A percentile compares a stretch with the other conserved stretches of the same genome.
Conservation (phyloP, 2,113 vertebrate species). For the Saimiri boliviensis region DNA sequence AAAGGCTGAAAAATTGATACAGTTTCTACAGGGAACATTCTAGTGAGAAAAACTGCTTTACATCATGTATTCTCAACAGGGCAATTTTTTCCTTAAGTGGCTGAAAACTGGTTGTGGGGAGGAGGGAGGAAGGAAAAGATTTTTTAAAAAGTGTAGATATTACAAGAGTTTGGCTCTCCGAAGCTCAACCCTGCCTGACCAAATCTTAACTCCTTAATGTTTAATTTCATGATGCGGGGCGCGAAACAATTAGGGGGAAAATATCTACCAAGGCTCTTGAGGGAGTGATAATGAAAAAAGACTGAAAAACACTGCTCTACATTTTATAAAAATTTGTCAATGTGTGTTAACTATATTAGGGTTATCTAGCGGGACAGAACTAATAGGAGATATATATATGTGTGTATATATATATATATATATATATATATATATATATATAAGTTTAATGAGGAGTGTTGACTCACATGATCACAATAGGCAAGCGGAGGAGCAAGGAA, state of each 20-base stretch:
- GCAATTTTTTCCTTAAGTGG: not conserved
- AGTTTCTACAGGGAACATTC: slow-evolving; percentile 21
- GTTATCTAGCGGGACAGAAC: too few relatives aligned
- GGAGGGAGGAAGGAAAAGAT: too few relatives aligned
- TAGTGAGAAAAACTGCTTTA: not conserved
- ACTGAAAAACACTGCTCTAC: not conserved
- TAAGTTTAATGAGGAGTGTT: not conserved
- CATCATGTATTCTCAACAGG: not conserved
- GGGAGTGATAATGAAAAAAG: not conserved
- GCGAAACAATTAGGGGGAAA: not conserved
- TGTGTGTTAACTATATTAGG: not conserved
- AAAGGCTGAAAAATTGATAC: not conserved
- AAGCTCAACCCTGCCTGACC: not conserved
- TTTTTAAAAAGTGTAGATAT: not conserved
- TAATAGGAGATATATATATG: too few relatives aligned
- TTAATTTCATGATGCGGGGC: not conserved
- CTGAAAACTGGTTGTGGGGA: not conserved
- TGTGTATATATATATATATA: too few relatives aligned
- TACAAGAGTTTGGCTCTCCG: not conserved
- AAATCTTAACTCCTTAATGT: not conserved
- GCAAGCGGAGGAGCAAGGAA: too few relatives aligned
- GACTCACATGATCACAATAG: too few relatives aligned
- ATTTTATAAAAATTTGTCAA: not conserved
- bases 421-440: too few relatives aligned
- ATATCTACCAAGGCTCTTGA: slow-evolving; percentile 2